A percentile compares a stretch with the other conserved stretches of the same genome.
Evolutionary conservation across 2,888 invertebrate species (phyloP).

Genomic region (Agrochola circellaris): DNA sequence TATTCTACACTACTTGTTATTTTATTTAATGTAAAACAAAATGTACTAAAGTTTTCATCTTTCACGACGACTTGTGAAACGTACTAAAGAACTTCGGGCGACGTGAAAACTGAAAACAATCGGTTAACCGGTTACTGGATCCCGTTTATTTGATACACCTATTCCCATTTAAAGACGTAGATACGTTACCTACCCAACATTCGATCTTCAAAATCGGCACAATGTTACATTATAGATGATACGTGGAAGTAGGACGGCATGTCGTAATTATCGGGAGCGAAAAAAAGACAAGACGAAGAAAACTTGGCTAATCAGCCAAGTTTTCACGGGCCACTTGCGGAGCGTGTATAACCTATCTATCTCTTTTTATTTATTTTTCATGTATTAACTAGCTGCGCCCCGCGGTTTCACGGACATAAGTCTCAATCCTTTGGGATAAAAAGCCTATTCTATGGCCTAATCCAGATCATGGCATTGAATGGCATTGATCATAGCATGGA

Average conservation of each 20-base stretch:
- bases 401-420: too few relatives aligned
- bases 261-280: background rate
- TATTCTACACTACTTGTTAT: background rate
- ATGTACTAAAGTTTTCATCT: slow-evolving; percentile 21
- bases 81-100: slow-evolving; percentile 19
- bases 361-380: too few relatives aligned
- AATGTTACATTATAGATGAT: background rate
- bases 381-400: too few relatives aligned
- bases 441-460: too few relatives aligned
- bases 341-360: too few relatives aligned
- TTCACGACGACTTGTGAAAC: slow-evolving; percentile 15
- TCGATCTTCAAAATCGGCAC: too few relatives aligned
- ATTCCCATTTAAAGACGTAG: background rate
- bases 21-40: slow-evolving; percentile 19
- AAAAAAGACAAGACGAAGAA: background rate
- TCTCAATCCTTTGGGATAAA: too few relatives aligned
- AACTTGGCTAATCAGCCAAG: background rate
- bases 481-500: too few relatives aligned
- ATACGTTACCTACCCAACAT: too few relatives aligned
- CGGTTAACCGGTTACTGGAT: slow-evolving; percentile 18
- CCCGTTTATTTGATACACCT: slow-evolving; percentile 52
- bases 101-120: slow-evolving; percentile 22
- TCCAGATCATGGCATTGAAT: too few relatives aligned
- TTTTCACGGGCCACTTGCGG: background rate
- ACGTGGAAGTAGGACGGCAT: background rate